Evolutionary conservation across 2,797 vertebrate species (phyloP), one percentile per base, ranked within the genome.

Genomic region (Harpagifer antarcticus): DNA sequence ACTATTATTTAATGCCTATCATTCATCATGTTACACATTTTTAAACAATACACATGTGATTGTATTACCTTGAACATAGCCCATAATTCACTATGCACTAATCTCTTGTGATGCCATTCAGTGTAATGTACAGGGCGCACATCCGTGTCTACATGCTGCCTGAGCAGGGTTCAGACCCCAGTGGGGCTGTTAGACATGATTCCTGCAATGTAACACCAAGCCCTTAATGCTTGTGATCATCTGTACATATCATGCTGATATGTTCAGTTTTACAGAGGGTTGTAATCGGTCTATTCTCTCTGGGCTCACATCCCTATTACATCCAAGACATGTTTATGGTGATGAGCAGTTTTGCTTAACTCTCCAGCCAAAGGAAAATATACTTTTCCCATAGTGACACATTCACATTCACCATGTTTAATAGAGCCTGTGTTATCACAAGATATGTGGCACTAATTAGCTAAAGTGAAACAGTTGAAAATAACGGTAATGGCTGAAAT

Each of bases 181-280:
- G 68, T 50, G 80, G 86, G 68, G 76, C 76, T 84, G 82, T 89
- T 78, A 82, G 37, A 84, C 79, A 86, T 43, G 65, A 86, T 79
- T 78, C 74, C 76, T 65, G 66, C 76, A 63, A 85, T 81, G 72
- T 64, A 91, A 86, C 81, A 85, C 55, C 64, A 45, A 45, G 76
- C 50, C 77, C 68, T 84, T 91, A 91, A 90, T 92, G 86, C 75
- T 68, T 77, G 68, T 64, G 63, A 91, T 86, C 78, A 90, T 89
- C 73, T 88, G 78, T 68, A 83, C 37, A 19, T 27, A 76, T 40
- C 72, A 72, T 61, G 68, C 84, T 58, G 73, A 83, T 84, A 68
- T 74, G 56, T 89, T 68, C 15, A 68, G 75, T 85, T 87, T 84
- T 87, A 88, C 71, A 68, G 54, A 53, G 66, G 54, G 56, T 47